These are phyloP conservation scores for Listrodromus nycthemerus DNA, from an alignment of 2,888 invertebrate species.

Conservation along the genomic window DNA sequence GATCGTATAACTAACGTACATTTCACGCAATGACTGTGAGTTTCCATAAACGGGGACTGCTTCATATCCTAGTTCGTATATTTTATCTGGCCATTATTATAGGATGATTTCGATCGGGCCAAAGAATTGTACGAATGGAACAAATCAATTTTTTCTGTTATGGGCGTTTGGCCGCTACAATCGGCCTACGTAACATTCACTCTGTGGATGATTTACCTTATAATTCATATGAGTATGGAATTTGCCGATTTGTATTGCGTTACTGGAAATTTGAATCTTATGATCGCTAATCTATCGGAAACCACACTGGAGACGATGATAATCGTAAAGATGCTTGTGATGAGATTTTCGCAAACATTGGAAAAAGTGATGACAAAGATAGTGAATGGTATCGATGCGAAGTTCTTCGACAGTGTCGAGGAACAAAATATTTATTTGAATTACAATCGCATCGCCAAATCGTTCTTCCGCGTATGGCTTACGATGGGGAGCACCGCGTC, in stretches of 20 bases:
- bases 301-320: conserved; percentile 60
- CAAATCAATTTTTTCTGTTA: conserved; percentile 52
- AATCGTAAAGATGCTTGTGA: conserved; percentile 52
- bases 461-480: conserved; percentile 54
- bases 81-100: conserved; percentile 13
- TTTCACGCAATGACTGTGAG: conserved; percentile 19
- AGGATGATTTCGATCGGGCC: conserved; percentile 54
- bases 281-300: conserved; percentile 58
- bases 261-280: conserved; percentile 54
- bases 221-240: conserved; percentile 55
- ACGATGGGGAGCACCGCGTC: conserved; percentile 33
- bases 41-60: neutral
- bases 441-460: conserved; percentile 58
- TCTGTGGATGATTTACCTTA: conserved; percentile 55
- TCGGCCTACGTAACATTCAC: conserved; percentile 53
- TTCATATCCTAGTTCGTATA: too few species aligned
- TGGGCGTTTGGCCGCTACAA: conserved; percentile 64
- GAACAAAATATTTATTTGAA: conserved; percentile 63
- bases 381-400: conserved; percentile 31
- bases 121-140: conserved; percentile 61
- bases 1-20: neutral
- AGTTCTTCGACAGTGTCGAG: conserved; percentile 27
- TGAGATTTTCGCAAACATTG: conserved; percentile 57
- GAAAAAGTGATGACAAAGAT: conserved; percentile 37
- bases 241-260: conserved; percentile 53